phyloP scores from a whole-genome alignment of 1,140 invertebrate genomes.

The Epicauta chinensis region DNA sequence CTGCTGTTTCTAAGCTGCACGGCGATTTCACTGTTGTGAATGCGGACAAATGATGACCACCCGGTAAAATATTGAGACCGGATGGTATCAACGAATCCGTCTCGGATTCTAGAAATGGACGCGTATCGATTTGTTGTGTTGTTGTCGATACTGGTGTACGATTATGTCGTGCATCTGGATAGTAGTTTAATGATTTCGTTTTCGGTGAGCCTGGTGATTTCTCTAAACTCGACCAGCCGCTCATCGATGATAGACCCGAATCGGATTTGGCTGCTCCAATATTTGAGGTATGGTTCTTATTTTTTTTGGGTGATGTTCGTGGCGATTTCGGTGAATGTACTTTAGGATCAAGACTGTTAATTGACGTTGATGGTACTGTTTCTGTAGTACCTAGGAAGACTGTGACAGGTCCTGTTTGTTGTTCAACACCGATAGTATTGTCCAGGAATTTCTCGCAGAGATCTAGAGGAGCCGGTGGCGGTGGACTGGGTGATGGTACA shows the following conservation, averaged over 20 bases:
- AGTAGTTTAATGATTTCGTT: conserved; percentile 30
- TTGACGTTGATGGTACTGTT: conserved; percentile 33
- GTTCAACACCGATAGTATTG: conserved; percentile 33
- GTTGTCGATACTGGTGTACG: conserved; percentile 7
- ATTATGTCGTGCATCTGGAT: conserved; percentile 16
- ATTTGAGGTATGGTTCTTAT: conserved; percentile 55
- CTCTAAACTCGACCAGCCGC: conserved; percentile 75
- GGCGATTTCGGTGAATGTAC: conserved; percentile 66
- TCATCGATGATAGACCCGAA: conserved; percentile 79
- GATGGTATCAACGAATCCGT: conserved; percentile 36
- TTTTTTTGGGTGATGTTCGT: conserved; percentile 64
- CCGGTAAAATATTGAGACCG: conserved; percentile 42
- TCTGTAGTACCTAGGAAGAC: conserved; percentile 44
- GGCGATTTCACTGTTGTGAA: conserved; percentile 47
- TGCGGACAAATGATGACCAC: conserved; percentile 45
- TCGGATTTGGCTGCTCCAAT: conserved; percentile 71
- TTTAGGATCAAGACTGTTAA: conserved; percentile 48
- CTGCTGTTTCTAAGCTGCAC: conserved; percentile 37
- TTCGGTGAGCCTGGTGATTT: conserved; percentile 73
- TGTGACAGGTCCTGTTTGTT: conserved; percentile 43
- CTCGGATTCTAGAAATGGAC: conserved; percentile 30
- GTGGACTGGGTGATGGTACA: conserved; percentile 59
- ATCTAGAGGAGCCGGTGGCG: conserved; percentile 70
- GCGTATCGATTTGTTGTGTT: conserved; percentile 11
- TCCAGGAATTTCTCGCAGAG: conserved; percentile 47